A percentile compares a stretch with the other conserved stretches of the same genome.
These are phyloP conservation scores for Echinometra lucunter DNA, from an alignment of 53 echinoderm and acorn worm species.

Conservation along the genomic window DNA sequence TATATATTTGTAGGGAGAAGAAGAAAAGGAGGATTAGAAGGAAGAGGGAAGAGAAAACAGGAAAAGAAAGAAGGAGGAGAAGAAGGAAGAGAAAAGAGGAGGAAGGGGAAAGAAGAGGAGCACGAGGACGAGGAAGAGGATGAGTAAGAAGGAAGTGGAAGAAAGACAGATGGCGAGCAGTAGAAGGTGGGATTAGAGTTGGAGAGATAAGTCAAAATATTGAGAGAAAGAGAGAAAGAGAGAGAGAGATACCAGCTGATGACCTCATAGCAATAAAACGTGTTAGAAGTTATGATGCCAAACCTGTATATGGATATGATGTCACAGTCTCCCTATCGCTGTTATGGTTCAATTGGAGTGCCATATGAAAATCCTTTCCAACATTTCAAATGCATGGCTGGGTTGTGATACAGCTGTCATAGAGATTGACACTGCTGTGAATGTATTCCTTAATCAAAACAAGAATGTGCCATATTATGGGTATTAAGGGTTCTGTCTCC, in stretches of 20 bases:
- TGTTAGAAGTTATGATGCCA: constrained; percentile 29
- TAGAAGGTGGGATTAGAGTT: not conserved
- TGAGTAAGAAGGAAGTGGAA: not conserved
- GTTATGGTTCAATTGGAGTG: constrained; percentile 53
- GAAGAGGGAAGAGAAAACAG: not conserved
- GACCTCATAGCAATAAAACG: constrained; percentile 1
- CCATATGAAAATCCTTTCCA: not conserved
- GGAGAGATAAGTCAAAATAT: not conserved
- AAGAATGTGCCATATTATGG: not conserved
- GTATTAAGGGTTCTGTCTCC: not conserved
- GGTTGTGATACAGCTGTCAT: not conserved
- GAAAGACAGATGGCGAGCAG: too few species aligned
- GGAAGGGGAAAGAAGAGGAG: too few species aligned
- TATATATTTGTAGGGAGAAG: not conserved
- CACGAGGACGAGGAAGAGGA: not conserved
- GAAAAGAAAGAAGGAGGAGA: not conserved
- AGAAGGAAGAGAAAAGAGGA: too few species aligned
- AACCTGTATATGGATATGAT: constrained; percentile 33
- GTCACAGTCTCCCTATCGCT: not conserved
- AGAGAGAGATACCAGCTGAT: constrained; percentile 40
- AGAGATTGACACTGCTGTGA: not conserved
- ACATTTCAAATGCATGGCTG: constrained; percentile 4
- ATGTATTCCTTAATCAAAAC: constrained; percentile 18
- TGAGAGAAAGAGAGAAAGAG: not conserved
- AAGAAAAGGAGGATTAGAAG: too few species aligned